phyloP scores from a whole-genome alignment of 2,113 vertebrate genomes.

The Hepsetus odoe region DNA sequence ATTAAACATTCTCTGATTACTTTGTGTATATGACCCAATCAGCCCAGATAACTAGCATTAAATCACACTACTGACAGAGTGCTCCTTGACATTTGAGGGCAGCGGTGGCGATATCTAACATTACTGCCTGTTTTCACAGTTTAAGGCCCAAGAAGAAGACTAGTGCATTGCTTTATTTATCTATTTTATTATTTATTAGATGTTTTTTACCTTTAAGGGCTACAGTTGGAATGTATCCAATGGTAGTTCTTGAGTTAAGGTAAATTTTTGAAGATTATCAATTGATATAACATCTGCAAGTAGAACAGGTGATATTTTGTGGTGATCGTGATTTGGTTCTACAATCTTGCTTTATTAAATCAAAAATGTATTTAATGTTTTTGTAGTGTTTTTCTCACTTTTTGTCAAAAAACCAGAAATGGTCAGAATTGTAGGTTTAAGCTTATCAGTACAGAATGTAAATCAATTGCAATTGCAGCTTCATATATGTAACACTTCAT shows the following conservation, averaged over 20 bases:
- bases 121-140: background rate
- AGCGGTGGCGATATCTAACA: background rate
- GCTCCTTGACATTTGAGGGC: conserved; percentile 12
- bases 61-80: background rate
- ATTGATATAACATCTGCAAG: too few species aligned
- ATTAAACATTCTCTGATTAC: conserved; percentile 38
- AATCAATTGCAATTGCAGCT: too few species aligned
- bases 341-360: background rate
- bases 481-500: too few species aligned
- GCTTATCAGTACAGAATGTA: too few species aligned
- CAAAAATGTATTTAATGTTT: background rate
- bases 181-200: background rate
- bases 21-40: conserved; percentile 12
- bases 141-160: background rate
- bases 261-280: too few species aligned
- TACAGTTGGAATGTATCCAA: background rate
- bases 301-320: too few species aligned
- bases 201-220: background rate
- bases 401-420: background rate
- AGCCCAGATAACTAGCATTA: background rate
- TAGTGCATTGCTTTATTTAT: background rate
- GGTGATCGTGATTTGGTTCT: background rate
- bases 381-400: too few species aligned
- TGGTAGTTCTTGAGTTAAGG: too few species aligned
- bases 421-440: background rate